phyloP scores from a whole-genome alignment of 1,140 invertebrate genomes.

The Halictus rubicundus region DNA sequence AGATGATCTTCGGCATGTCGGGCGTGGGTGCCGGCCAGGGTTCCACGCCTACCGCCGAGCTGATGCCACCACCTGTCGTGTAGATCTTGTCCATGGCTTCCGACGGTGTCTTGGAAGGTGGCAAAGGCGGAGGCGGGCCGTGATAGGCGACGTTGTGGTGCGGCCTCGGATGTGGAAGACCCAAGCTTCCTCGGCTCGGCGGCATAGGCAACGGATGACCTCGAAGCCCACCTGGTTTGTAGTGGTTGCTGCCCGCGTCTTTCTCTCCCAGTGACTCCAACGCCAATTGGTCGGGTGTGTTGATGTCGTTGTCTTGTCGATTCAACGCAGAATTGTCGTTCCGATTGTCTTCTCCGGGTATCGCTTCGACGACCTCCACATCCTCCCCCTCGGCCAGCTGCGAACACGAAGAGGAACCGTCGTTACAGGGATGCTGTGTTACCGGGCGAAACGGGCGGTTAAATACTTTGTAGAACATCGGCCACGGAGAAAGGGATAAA shows the following conservation, averaged over 20 bases:
- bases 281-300: constrained; percentile 84
- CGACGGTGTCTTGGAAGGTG: constrained; percentile 69
- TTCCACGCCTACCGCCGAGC: constrained; percentile 80
- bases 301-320: constrained; percentile 68
- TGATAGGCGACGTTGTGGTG: constrained; percentile 83
- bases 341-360: constrained; percentile 81
- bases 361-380: constrained; percentile 84
- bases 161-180: constrained; percentile 78
- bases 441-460: constrained; percentile 11
- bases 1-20: constrained; percentile 95
- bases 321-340: constrained; percentile 76
- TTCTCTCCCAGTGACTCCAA: constrained; percentile 84
- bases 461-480: constrained; percentile 1
- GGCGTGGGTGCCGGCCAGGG: constrained; percentile 89
- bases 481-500: constrained; percentile 21
- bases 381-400: constrained; percentile 82
- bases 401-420: constrained; percentile 53
- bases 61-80: constrained; percentile 70
- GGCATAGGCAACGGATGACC: constrained; percentile 82
- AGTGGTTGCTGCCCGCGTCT: constrained; percentile 77
- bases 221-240: constrained; percentile 80
- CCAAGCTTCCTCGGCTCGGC: constrained; percentile 78
- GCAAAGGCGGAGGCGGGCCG: constrained; percentile 84
- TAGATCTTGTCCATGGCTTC: constrained; percentile 84
- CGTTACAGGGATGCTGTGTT: background rate